Percentiles rank a stretch among this genome's conserved stretches.
phyloP scores from a whole-genome alignment of 2,888 invertebrate species.

The Neuroscelio doddi region DNA sequence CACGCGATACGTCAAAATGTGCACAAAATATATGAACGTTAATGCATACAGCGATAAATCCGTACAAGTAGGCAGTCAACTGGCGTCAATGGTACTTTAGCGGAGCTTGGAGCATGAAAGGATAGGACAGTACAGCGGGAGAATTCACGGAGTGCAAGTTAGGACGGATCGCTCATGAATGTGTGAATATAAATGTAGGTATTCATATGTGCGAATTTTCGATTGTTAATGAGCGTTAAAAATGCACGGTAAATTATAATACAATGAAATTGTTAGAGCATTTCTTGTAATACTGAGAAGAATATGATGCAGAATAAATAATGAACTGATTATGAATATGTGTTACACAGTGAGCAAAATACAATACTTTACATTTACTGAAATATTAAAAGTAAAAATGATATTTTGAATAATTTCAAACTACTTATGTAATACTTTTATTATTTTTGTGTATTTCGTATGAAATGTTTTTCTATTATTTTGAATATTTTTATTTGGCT shows the following conservation, averaged over 20 bases:
- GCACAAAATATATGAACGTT: constrained; percentile 55
- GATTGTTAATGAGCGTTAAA: constrained; percentile 39
- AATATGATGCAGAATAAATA: constrained; percentile 3
- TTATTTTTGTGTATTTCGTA: too few species aligned
- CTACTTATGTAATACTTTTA: too few species aligned
- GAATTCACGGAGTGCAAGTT: constrained; percentile 43
- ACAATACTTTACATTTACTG: too few species aligned
- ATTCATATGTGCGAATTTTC: constrained; percentile 40
- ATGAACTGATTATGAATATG: constrained; percentile 1
- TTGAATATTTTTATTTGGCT: too few species aligned
- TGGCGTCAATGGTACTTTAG: constrained; percentile 66
- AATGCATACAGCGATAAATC: constrained; percentile 66
- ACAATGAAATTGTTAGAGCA: constrained; percentile 21
- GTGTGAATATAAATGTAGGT: constrained; percentile 48
- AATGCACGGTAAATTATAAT: constrained; percentile 38
- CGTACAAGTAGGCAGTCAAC: constrained; percentile 66
- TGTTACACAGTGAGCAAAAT: too few species aligned
- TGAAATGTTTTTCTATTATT: too few species aligned
- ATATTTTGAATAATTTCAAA: too few species aligned
- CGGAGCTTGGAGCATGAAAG: constrained; percentile 41
- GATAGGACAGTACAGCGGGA: constrained; percentile 37
- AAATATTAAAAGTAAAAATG: not conserved
- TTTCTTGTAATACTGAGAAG: constrained; percentile 20
- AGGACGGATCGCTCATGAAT: constrained; percentile 47
- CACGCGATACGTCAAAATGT: constrained; percentile 60